Evolutionary conservation across 1,140 invertebrate genomes (phyloP).

Genomic region (Subanguina moxae): DNA sequence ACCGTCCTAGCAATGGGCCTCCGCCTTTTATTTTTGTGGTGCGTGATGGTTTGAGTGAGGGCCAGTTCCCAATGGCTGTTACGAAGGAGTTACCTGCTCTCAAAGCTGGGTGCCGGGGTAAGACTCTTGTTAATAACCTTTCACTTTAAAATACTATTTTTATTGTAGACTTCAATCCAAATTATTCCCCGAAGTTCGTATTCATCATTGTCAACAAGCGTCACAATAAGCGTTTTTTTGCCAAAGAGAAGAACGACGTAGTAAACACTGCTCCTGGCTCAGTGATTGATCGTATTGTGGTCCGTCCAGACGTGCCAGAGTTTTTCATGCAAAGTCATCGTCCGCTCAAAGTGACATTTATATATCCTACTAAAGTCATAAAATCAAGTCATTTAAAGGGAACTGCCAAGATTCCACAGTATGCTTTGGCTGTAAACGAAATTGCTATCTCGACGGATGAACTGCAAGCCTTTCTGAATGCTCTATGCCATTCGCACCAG

Average conservation of each 20-base stretch:
- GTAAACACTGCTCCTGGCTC: constrained; percentile 23
- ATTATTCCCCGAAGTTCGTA: constrained; percentile 23
- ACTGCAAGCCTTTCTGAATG: constrained; percentile 20
- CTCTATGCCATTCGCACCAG: constrained; percentile 24
- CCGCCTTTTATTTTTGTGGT: constrained; percentile 20
- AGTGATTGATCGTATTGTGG: constrained; percentile 22
- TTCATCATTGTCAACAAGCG: constrained; percentile 26
- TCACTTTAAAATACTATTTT: too few relatives aligned
- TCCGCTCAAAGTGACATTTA: constrained; percentile 20
- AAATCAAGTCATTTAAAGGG: constrained; percentile 12
- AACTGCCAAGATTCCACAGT: constrained; percentile 32
- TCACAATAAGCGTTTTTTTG: constrained; percentile 39
- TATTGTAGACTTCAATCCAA: neutral
- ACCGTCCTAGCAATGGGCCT: constrained; percentile 5
- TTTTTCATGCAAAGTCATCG: constrained; percentile 25
- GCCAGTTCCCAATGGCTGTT: constrained; percentile 22
- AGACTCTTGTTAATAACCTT: neutral
- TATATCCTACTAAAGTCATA: too few relatives aligned
- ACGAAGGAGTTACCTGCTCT: neutral
- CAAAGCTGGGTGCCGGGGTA: neutral
- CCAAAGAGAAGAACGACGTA: neutral
- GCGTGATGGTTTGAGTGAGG: constrained; percentile 25
- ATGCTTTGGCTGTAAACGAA: constrained; percentile 26
- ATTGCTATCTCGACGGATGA: constrained; percentile 19
- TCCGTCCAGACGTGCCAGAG: constrained; percentile 21